A percentile compares a stretch with the other conserved stretches of the same genome.
Conservation (phyloP, 2,797 vertebrate genomes). For the Chrysolophus pictus region DNA sequence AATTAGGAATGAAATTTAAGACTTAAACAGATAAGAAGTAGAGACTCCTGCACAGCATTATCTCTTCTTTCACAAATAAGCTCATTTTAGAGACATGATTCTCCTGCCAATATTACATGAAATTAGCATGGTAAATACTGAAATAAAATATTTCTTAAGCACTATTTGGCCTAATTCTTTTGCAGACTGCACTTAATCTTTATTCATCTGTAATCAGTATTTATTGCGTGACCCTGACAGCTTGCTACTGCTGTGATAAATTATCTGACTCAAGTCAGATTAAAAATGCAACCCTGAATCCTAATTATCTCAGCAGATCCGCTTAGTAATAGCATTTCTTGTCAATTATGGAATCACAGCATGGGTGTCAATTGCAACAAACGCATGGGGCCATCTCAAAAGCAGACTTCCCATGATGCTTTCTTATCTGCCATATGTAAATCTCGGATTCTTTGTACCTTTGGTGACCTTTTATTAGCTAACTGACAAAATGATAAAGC, state of each 20-base stretch:
- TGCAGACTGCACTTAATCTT: slow-evolving; percentile 84
- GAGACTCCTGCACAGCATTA: slow-evolving; percentile 19
- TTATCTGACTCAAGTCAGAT: slow-evolving; percentile 85
- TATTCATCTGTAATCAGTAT: slow-evolving; percentile 87
- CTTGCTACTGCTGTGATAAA: slow-evolving; percentile 86
- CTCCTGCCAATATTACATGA: slow-evolving; percentile 79
- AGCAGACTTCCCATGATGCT: slow-evolving; percentile 78
- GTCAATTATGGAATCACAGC: slow-evolving; percentile 84
- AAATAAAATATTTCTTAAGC: slow-evolving; percentile 76
- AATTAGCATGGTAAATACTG: slow-evolving; percentile 79
- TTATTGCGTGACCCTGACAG: slow-evolving; percentile 86
- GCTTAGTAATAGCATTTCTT: slow-evolving; percentile 83
- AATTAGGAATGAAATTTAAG: slow-evolving; percentile 66
- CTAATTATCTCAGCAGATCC: slow-evolving; percentile 85
- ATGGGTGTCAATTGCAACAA: slow-evolving; percentile 80
- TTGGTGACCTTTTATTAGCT: slow-evolving; percentile 84
- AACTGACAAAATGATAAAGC: slow-evolving; percentile 86
- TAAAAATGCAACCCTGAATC: slow-evolving; percentile 84
- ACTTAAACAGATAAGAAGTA: slow-evolving; percentile 48
- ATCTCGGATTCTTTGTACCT: slow-evolving; percentile 77
- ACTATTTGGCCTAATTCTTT: slow-evolving; percentile 78
- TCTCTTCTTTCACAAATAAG: slow-evolving; percentile 63
- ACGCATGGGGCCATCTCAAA: slow-evolving; percentile 51
- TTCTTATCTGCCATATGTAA: slow-evolving; percentile 82
- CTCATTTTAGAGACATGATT: slow-evolving; percentile 71